Evolutionary conservation across 2,888 invertebrate species (phyloP), one percentile per base, ranked within the genome.

Genomic region (Blera fallax): DNA sequence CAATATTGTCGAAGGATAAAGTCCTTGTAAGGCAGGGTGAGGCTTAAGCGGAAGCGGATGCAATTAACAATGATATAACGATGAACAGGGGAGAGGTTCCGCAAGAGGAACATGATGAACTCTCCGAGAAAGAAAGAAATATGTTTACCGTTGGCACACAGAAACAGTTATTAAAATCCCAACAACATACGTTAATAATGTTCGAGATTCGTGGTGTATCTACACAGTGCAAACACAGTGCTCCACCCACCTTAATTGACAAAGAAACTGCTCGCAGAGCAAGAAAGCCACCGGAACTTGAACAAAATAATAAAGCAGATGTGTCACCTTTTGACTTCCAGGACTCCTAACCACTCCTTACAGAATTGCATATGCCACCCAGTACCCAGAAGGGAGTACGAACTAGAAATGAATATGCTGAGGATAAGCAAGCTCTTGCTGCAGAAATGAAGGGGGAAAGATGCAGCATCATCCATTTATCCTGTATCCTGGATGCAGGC

Each of bases 131-230:
- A 50, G 24, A 69, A 58, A 77, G 50, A 69, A 52, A 65, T 56
- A 56, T 72, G 73, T 83, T 79, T 79, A 60, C 60, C 62, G 43
- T 83, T 14, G 24, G 73, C 56, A 83, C 79, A 79, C 83, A 83
- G 37, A 67, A 73, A 67, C 83, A 67, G 67, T 83, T 83, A 83
- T 83, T 83, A 79, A 79, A 83, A 83, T 79, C 73, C 54, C 14
- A 73, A 62, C 81, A 81, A 65, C 73, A 60, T 29, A 82, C 69
- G 52, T 54, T 72, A 81, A 76, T 76, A 81, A 82, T 52, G 72
- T 78, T 82, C 72, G 72, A 78, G 78, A 82, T 58, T 82, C 65
- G 48, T 65, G 70, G 40, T 34, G 43, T 77, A 62, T 83, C 72
- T 60, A 62, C 54, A 67, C 50, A 60, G 18, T 52, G 34, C 40